Conservation (phyloP, 2,113 vertebrate genomes). For the Chaetops frenatus region DNA sequence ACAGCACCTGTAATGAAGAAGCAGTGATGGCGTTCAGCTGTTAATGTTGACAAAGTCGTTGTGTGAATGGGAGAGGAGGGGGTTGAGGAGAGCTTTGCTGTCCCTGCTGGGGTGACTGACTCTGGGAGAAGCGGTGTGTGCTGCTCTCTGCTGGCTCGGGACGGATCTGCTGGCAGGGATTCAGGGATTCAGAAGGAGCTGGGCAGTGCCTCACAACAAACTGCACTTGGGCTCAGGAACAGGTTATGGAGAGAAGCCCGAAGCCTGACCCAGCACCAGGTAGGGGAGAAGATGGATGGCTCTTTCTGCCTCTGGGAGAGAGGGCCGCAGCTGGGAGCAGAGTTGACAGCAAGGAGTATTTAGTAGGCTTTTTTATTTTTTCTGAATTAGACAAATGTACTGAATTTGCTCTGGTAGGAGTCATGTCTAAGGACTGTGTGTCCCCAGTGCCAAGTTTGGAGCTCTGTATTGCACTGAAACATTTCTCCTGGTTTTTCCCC, state of each 20-base stretch:
- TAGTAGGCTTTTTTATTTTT: background rate
- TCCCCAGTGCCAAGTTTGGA: background rate
- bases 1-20: background rate
- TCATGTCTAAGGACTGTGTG: background rate
- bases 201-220: background rate
- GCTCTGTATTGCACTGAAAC: background rate
- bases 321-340: background rate
- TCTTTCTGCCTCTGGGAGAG: background rate
- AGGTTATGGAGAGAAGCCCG: background rate
- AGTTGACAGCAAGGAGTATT: background rate
- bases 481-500: background rate
- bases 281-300: background rate
- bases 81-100: background rate
- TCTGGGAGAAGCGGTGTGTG: background rate
- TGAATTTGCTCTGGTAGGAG: background rate
- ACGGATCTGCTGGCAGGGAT: background rate
- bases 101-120: background rate
- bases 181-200: background rate
- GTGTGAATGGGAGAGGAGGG: background rate
- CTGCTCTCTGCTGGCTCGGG: constrained; percentile 43
- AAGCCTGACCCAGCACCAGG: background rate
- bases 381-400: background rate
- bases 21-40: background rate
- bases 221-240: background rate
- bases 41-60: background rate